Conservation (phyloP, 1,140 invertebrate genomes). For the Rhyzopertha dominica region DNA sequence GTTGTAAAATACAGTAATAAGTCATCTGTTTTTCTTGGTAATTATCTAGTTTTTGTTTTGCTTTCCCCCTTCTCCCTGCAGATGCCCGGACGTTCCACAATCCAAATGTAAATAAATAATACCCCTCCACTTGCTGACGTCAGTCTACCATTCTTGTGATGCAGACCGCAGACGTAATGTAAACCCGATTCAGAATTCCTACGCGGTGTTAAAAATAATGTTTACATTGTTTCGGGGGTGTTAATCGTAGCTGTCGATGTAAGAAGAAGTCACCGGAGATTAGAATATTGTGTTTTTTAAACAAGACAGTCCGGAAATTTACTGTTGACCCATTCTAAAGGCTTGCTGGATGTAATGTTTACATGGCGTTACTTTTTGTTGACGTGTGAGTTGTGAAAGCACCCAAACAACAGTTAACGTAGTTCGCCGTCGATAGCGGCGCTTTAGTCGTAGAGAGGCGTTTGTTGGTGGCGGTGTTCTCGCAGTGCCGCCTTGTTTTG, state of each 20-base stretch:
- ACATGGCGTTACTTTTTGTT: constrained; percentile 35
- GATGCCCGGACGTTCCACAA: too few relatives aligned
- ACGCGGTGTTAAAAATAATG: constrained; percentile 9
- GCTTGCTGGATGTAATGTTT: constrained; percentile 22
- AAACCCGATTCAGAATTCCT: constrained; percentile 25
- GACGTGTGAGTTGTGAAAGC: constrained; percentile 34
- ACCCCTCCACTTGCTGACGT: constrained; percentile 16
- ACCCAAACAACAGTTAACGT: constrained; percentile 37
- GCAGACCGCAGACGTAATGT: constrained; percentile 26
- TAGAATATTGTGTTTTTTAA: neutral
- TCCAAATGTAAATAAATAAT: constrained; percentile 26
- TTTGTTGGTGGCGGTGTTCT: neutral
- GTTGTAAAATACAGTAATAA: too few relatives aligned
- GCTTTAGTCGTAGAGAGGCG: constrained; percentile 13
- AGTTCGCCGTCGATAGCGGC: constrained; percentile 16
- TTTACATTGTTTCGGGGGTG: neutral
- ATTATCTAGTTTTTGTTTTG: constrained; percentile 3
- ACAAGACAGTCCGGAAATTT: neutral
- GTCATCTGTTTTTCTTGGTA: too few relatives aligned
- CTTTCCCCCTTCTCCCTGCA: constrained; percentile 3
- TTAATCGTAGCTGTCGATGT: neutral
- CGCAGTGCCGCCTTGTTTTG: too few relatives aligned
- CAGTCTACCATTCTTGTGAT: constrained; percentile 19
- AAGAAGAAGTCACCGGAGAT: neutral
- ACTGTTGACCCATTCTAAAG: constrained; percentile 6